Percentiles rank a stretch among this genome's conserved stretches.
These are phyloP conservation scores for Neodon shergylaensis DNA, from an alignment of 2,113 vertebrate species.

Conservation along the genomic window DNA sequence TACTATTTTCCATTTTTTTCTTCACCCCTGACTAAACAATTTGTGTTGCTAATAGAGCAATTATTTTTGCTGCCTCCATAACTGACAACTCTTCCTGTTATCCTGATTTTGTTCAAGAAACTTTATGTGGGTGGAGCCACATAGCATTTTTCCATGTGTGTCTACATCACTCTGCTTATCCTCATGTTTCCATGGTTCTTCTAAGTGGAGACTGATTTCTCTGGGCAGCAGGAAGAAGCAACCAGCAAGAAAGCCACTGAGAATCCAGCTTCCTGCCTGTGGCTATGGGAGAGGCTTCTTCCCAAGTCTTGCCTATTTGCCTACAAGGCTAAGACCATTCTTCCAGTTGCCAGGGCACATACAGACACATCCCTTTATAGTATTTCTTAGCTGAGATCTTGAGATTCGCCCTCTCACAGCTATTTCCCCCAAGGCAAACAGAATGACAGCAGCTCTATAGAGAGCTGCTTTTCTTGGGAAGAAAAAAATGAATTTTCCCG, in stretches of 20 bases:
- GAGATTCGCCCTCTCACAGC: background rate
- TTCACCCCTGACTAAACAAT: background rate
- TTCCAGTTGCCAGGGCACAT: background rate
- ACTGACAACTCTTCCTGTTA: constrained; percentile 6
- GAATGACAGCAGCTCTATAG: background rate
- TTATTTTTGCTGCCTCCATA: background rate
- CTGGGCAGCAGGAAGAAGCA: background rate
- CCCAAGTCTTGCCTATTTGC: background rate
- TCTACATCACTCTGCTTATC: background rate
- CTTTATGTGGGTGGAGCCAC: background rate
- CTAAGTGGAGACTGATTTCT: background rate
- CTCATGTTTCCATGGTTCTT: background rate
- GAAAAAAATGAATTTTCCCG: constrained; percentile 5
- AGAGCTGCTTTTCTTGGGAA: background rate
- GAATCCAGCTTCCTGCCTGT: background rate
- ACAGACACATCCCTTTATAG: background rate
- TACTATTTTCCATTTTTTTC: background rate
- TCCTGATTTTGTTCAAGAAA: constrained; percentile 2
- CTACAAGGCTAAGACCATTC: background rate
- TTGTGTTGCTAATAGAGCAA: background rate
- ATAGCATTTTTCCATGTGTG: background rate
- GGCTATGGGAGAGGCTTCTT: background rate
- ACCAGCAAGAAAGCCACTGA: background rate
- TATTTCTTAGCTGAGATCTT: background rate
- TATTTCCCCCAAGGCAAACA: background rate